Evolutionary conservation across 1,140 invertebrate species (phyloP).

Genomic region (Coenobita brevimanus): DNA sequence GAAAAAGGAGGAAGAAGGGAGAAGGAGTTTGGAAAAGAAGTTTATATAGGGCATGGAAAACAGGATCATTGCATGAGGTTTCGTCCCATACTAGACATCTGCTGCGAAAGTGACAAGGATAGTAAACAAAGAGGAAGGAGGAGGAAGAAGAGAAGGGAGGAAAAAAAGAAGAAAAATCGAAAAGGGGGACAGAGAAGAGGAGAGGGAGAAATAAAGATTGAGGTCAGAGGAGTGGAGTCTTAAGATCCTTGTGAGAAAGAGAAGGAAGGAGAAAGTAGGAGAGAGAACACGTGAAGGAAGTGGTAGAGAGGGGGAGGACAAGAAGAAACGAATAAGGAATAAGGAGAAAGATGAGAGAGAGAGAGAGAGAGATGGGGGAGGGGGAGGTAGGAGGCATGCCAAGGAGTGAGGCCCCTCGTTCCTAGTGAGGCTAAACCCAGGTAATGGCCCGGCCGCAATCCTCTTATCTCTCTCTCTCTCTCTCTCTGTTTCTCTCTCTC

Average conservation of each 20-base stretch:
- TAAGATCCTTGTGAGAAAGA: background rate
- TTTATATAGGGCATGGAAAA: background rate
- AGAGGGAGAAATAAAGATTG: background rate
- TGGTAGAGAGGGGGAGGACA: background rate
- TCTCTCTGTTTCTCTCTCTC: conserved; percentile 31
- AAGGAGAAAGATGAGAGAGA: too few species aligned
- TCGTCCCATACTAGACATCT: background rate
- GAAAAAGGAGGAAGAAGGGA: background rate
- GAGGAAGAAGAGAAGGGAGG: background rate
- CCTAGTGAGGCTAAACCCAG: conserved; percentile 1
- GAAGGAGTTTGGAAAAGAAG: background rate
- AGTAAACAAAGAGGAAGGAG: background rate
- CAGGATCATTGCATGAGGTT: background rate
- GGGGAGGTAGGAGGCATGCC: background rate
- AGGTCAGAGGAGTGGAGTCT: background rate
- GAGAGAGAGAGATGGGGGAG: background rate
- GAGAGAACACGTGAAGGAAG: background rate
- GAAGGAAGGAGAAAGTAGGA: background rate
- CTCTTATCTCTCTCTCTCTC: conserved; percentile 33
- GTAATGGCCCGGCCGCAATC: conserved; percentile 23
- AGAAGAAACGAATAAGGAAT: background rate
- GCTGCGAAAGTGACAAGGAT: background rate
- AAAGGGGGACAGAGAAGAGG: too few species aligned
- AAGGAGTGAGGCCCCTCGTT: background rate
- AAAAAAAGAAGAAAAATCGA: background rate